Evolutionary conservation across 2,888 invertebrate species (phyloP), one percentile per base, ranked within the genome.

Genomic region (Parapristionchus giblindavisi): DNA sequence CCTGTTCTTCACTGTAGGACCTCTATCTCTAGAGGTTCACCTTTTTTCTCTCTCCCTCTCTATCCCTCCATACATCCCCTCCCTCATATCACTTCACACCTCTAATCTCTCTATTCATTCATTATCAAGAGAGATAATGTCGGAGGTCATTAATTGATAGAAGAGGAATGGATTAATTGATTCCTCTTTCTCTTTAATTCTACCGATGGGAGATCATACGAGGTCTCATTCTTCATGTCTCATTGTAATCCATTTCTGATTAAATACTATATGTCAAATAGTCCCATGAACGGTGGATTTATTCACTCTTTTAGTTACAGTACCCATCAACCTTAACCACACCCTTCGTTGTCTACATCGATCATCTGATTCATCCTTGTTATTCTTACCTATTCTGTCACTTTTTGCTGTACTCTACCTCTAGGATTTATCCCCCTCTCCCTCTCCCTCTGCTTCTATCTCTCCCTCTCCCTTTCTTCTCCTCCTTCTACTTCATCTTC

Each of bases 11-110:
- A n/a, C n/a, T n/a, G n/a, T n/a, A n/a, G n/a, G n/a, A n/a, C n/a
- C n/a, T n/a, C n/a, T n/a, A n/a, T n/a, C n/a, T n/a, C n/a, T 66
- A 73, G 74, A 74, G 75, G 75, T 74, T 77, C 76, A 58, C 66
- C 51, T 61, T 38, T 61, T 38, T 51, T 60, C 29, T 66, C 58
- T 58, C 32, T 21, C 38, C n/a, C 43, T 43, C 40, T 29, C 75
- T 52, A 52, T 56, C 56, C 40, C 65, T 72, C 75, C 58, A 71
- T 75, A 63, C 68, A 77, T 75, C 71, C 71, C 17, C 71, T 36
- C 60, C 61, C 74, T 73, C 63, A 75, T 63, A 40, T 71, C 77
- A 77, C 75, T 77, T 75, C 71, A 70, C 70, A 43, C 8, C 29
- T 38, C 52, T 43, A 54, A 56, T 34, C 32, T 48, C 32, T 3